Base-by-base conservation (phyloP, 2,797 vertebrate genomes). In the Danio tinwini region DNA sequence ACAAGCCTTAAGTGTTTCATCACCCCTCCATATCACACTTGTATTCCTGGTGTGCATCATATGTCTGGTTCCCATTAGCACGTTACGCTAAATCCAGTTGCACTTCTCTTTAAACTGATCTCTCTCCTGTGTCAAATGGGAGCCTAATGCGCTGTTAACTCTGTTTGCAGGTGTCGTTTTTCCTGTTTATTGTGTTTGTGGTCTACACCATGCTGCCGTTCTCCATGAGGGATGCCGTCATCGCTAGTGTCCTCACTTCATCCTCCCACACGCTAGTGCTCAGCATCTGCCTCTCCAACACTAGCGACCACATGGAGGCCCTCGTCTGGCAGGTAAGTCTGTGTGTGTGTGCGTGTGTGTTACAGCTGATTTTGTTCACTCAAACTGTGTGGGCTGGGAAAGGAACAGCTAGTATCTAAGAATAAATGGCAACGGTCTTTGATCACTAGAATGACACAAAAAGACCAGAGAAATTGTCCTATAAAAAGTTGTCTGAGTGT, bases 201-300 rank as follows among this genome's bases (percentile, higher is more conserved):
- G 96, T 96, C 44, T 99, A 98, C 92, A 99, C 97, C 88, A 99
- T 99, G 97, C 94, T 98, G 89, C 96, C 97, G 59, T 98, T 98
- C 95, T 96, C 96, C 90, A 98, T 98, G 97, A 91, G 95, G 84
- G 95, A 95, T 0, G 97, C 97, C 79, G 89, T 98, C 84, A 94
- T 98, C 0, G 96, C 97, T 92, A 98, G 97, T 0, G 86, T 94
- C 64, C 82, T 98, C 90, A 98, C 97, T 85, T 95, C 96, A 79
- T 90, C 94, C 1, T 99, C 97, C 1, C 97, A 99, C 92, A 98
- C 97, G 1, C 86, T 97, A 73, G 96, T 98, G 88, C 94, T 99
- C 78, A 97, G 95, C 50, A 56, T 95, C 90, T 97, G 93, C 84
- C 92, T 99, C 82, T 95, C 95, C n/a, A 86, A 94, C 0, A 87